phyloP scores from a whole-genome alignment of 2,888 invertebrate species.

The Oxytorus armatus region DNA sequence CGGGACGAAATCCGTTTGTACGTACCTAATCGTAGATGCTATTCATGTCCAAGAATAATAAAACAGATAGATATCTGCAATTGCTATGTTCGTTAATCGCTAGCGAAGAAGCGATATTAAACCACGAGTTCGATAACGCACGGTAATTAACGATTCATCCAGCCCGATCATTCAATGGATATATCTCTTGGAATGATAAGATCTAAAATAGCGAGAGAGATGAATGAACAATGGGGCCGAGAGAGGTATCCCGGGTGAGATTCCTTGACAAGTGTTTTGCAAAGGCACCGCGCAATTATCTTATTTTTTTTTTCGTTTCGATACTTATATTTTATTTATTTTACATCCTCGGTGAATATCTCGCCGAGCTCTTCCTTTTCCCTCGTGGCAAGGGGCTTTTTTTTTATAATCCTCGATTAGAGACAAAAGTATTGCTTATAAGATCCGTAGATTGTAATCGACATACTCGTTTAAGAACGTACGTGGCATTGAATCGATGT shows the following conservation, averaged over 20 bases:
- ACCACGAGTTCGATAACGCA: constrained; percentile 59
- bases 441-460: constrained; percentile 67
- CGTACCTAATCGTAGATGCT: constrained; percentile 10
- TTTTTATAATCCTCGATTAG: constrained; percentile 61
- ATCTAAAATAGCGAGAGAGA: constrained; percentile 64
- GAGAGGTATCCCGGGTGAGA: constrained; percentile 48
- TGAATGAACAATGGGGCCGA: constrained; percentile 69
- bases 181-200: constrained; percentile 61
- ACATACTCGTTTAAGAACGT: constrained; percentile 62
- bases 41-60: constrained; percentile 32
- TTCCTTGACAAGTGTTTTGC: constrained; percentile 64
- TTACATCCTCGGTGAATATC: constrained; percentile 20
- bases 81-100: constrained; percentile 45
- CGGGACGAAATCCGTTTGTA: constrained; percentile 14
- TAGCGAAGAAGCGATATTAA: constrained; percentile 55
- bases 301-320: constrained; percentile 29
- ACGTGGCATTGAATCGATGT: constrained; percentile 70
- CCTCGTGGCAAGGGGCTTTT: constrained; percentile 33
- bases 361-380: constrained; percentile 46
- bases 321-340: constrained; percentile 29
- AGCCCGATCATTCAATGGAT: constrained; percentile 76
- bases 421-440: constrained; percentile 61
- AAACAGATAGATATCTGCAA: constrained; percentile 61
- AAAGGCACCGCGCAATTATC: constrained; percentile 62
- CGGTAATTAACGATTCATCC: constrained; percentile 78